Percentiles rank a stretch among this genome's conserved stretches.
These are phyloP conservation scores for Crotophaga sulcirostris DNA, from an alignment of 2,113 vertebrate species.

Conservation along the genomic window DNA sequence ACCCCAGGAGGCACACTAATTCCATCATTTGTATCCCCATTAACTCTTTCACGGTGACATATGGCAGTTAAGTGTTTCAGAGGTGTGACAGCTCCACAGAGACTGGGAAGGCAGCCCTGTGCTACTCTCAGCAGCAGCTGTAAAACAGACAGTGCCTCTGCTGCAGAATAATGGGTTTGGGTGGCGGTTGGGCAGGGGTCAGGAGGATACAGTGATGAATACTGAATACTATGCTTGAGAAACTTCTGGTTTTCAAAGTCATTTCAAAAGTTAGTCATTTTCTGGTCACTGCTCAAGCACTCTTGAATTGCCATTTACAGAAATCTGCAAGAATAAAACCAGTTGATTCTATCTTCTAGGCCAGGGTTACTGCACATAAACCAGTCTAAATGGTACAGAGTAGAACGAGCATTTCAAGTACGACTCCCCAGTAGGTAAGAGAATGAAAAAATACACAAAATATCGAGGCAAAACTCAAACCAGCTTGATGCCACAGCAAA, in stretches of 20 bases:
- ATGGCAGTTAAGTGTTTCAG: not conserved
- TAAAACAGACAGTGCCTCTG: not conserved
- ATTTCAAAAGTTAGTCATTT: not conserved
- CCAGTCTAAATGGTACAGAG: not conserved
- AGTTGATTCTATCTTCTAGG: not conserved
- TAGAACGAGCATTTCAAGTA: accelerated
- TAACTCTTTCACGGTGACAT: not conserved
- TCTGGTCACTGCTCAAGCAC: not conserved
- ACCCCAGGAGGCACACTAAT: not conserved
- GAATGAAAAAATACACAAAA: not conserved
- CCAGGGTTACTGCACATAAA: not conserved
- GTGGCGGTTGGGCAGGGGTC: accelerated
- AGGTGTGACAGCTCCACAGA: not conserved
- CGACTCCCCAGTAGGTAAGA: not conserved
- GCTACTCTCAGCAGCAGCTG: not conserved
- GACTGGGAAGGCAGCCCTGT: not conserved
- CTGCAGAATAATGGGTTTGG: not conserved
- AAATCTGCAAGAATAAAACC: not conserved
- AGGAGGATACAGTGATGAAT: not conserved
- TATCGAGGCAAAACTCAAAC: not conserved
- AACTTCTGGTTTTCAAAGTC: not conserved
- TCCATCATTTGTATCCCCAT: not conserved
- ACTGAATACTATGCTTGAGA: not conserved
- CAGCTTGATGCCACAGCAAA: not conserved
- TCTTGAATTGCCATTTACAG: not conserved